A percentile compares a stretch with the other conserved stretches of the same genome.
phyloP scores from a whole-genome alignment of 2,113 vertebrate genomes.

The Corvus cornix region DNA sequence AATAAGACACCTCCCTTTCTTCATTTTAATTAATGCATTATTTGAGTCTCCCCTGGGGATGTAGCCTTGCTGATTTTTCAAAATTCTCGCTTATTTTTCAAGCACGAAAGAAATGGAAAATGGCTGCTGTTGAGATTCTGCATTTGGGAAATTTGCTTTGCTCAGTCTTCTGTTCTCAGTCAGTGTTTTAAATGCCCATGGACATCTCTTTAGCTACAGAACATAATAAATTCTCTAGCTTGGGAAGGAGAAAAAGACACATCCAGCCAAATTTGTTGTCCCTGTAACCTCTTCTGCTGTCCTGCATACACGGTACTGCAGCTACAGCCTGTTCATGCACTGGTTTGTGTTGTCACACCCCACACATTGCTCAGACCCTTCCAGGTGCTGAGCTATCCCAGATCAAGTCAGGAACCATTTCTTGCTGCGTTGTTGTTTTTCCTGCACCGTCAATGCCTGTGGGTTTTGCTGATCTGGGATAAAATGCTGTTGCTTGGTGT shows the following conservation, averaged over 20 bases:
- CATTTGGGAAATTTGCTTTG: neutral
- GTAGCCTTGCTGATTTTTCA: conserved; percentile 52
- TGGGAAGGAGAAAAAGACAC: neutral
- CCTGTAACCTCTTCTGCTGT: neutral
- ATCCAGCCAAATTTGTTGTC: neutral
- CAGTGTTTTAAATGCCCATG: neutral
- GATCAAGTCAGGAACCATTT: neutral
- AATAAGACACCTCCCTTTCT: conserved; percentile 48
- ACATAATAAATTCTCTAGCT: neutral
- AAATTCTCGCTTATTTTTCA: neutral
- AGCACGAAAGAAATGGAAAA: neutral
- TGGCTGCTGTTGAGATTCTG: neutral
- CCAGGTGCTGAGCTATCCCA: neutral
- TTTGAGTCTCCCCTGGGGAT: conserved; percentile 35
- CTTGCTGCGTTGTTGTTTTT: neutral
- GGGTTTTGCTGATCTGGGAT: neutral
- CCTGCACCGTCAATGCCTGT: neutral
- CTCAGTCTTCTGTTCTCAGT: neutral
- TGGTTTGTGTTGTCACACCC: neutral
- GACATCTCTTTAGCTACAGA: neutral
- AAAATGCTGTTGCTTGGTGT: neutral
- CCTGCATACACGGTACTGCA: neutral
- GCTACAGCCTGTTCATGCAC: neutral
- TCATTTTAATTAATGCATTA: conserved; percentile 39
- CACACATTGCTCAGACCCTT: neutral